These are phyloP conservation scores for Syngnathoides biaculeatus DNA, from an alignment of 2,113 vertebrate genomes.

Conservation along the genomic window DNA sequence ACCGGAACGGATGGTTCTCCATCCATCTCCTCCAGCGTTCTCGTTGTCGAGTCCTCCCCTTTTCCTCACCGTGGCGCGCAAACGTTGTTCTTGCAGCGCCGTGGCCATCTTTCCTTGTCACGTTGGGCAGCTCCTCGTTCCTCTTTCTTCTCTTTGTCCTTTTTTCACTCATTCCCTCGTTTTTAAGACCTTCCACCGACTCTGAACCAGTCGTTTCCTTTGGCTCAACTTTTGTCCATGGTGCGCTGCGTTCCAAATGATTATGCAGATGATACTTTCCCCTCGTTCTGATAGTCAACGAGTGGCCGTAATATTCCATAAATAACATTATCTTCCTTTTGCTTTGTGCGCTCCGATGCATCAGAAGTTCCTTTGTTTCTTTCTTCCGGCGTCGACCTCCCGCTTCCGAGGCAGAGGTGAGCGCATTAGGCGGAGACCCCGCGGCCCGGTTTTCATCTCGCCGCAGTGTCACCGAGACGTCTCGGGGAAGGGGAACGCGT, in stretches of 20 bases:
- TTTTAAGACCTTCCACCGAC: too few relatives aligned
- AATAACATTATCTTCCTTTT: neutral
- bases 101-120: conserved; percentile 47
- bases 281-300: too few relatives aligned
- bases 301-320: too few relatives aligned
- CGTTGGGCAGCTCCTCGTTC: conserved; percentile 20
- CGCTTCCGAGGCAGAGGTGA: conserved; percentile 31
- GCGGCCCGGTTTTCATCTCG: conserved; percentile 48
- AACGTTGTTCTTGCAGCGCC: conserved; percentile 39
- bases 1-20: conserved; percentile 21
- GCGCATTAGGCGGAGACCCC: conserved; percentile 50
- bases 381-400: conserved; percentile 27
- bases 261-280: too few relatives aligned
- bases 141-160: conserved; percentile 21
- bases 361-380: conserved; percentile 26
- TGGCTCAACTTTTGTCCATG: too few relatives aligned
- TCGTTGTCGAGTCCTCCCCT: conserved; percentile 16
- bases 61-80: conserved; percentile 17
- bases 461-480: conserved; percentile 43
- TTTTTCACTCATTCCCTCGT: too few relatives aligned
- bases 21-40: conserved; percentile 29
- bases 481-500: conserved; percentile 60
- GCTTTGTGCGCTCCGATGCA: conserved; percentile 1
- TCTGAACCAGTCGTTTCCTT: too few relatives aligned
- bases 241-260: too few relatives aligned